Conservation (phyloP, 1,140 invertebrate species). For the Drosophila sturtevanti region DNA sequence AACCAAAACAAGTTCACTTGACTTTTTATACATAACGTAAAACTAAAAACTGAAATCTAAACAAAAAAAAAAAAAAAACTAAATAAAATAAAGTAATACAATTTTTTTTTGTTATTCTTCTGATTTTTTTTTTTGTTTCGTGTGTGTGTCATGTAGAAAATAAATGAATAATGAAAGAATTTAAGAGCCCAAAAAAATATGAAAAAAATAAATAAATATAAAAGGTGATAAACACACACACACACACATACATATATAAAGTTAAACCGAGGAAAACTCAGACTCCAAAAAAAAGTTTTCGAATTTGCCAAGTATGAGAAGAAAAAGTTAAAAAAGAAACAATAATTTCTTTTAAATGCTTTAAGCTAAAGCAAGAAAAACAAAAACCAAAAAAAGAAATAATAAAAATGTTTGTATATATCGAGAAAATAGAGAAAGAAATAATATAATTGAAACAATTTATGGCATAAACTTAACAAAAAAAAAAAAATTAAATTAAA, state of each 20-base stretch:
- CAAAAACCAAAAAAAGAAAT: background rate
- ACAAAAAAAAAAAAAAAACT: conserved; percentile 7
- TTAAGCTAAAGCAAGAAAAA: background rate
- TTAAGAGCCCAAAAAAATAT: conserved; percentile 45
- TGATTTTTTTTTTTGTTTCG: conserved; percentile 33
- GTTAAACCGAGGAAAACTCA: conserved; percentile 9
- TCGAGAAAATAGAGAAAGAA: background rate
- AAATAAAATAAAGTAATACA: conserved; percentile 13
- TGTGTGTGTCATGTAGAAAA: conserved; percentile 17
- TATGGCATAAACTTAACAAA: background rate
- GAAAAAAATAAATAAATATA: conserved; percentile 1
- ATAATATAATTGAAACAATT: background rate
- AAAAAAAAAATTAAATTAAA: no score
- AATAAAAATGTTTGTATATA: conserved; percentile 6
- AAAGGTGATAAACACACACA: conserved; percentile 60
- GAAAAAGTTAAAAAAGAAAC: conserved; percentile 9
- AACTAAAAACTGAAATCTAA: conserved; percentile 22
- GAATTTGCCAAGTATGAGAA: conserved; percentile 19
- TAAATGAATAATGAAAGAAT: conserved; percentile 61
- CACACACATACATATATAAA: conserved; percentile 14
- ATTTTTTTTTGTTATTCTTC: conserved; percentile 24
- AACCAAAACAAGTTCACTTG: conserved; percentile 12
- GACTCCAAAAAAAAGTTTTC: conserved; percentile 29
- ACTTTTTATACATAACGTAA: conserved; percentile 34
- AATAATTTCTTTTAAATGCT: conserved; percentile 14